These are phyloP conservation scores for Nephrocerus scutellatus DNA, from an alignment of 2,888 invertebrate genomes.

Conservation along the genomic window DNA sequence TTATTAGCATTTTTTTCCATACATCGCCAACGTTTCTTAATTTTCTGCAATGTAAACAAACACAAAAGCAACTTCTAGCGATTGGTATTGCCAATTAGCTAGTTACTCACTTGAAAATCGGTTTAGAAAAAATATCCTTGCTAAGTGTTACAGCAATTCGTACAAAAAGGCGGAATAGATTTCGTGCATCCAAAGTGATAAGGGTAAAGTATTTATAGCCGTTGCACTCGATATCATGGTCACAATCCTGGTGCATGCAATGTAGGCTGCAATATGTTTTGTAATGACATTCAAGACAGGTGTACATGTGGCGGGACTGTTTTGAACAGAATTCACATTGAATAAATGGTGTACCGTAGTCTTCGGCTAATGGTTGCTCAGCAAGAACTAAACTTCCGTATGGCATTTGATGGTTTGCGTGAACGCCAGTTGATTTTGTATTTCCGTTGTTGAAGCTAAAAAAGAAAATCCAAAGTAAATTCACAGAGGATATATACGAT, in stretches of 20 bases:
- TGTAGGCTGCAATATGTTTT: slow-evolving; percentile 23
- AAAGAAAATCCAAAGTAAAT: too few relatives aligned
- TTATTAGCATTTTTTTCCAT: slow-evolving; percentile 14
- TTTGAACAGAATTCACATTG: slow-evolving; percentile 22
- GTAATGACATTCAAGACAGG: slow-evolving; percentile 23
- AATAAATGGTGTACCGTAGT: slow-evolving; percentile 18
- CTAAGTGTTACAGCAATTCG: slow-evolving; percentile 13
- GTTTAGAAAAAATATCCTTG: slow-evolving; percentile 14
- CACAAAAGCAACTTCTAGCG: neutral
- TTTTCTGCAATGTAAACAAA: slow-evolving; percentile 10
- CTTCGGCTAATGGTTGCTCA: slow-evolving; percentile 15
- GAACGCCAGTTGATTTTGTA: slow-evolving; percentile 11
- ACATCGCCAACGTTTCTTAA: slow-evolving; percentile 16
- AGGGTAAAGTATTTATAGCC: slow-evolving; percentile 22
- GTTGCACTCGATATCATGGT: slow-evolving; percentile 20
- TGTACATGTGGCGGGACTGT: slow-evolving; percentile 14
- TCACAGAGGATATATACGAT: too few relatives aligned
- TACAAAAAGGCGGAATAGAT: slow-evolving; percentile 20
- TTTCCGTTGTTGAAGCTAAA: neutral
- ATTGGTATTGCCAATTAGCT: neutral
- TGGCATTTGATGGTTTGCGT: slow-evolving; percentile 14
- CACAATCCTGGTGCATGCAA: slow-evolving; percentile 20
- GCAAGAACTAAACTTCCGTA: slow-evolving; percentile 16
- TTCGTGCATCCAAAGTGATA: slow-evolving; percentile 18
- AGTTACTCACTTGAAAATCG: slow-evolving; percentile 15